Conservation (phyloP, 2,888 invertebrate species). For the Plebejus anna region DNA sequence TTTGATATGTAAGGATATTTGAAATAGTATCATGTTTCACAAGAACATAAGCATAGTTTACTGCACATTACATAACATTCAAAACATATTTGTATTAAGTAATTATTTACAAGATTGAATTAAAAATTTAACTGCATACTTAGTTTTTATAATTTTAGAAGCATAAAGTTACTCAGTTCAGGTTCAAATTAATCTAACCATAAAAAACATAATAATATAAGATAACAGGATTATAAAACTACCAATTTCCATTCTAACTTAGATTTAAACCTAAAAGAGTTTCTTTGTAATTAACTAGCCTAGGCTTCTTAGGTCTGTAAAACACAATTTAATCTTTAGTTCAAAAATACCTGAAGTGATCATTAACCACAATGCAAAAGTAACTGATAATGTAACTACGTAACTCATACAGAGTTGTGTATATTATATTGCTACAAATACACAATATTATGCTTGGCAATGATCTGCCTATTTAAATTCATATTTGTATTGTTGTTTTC, state of each 20-base stretch:
- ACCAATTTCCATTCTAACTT: no score
- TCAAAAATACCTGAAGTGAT: neutral
- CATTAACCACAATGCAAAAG: neutral
- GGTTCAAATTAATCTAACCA: no score
- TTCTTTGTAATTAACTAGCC: neutral
- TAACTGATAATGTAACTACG: neutral
- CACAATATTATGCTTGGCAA: neutral
- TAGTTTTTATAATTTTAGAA: constrained; percentile 3
- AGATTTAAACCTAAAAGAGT: no score
- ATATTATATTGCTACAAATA: neutral
- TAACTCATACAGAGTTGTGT: neutral
- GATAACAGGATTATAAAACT: no score
- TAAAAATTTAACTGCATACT: neutral
- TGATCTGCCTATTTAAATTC: neutral
- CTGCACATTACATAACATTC: neutral
- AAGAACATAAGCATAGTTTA: neutral
- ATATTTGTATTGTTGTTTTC: constrained; percentile 8
- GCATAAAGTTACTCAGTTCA: neutral
- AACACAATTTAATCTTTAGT: neutral
- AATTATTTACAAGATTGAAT: neutral
- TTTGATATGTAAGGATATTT: neutral
- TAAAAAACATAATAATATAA: no score
- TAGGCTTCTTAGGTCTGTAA: neutral
- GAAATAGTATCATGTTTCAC: neutral
- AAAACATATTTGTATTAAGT: neutral